phyloP scores from a whole-genome alignment of 2,888 invertebrate species.

The Catocala nupta region DNA sequence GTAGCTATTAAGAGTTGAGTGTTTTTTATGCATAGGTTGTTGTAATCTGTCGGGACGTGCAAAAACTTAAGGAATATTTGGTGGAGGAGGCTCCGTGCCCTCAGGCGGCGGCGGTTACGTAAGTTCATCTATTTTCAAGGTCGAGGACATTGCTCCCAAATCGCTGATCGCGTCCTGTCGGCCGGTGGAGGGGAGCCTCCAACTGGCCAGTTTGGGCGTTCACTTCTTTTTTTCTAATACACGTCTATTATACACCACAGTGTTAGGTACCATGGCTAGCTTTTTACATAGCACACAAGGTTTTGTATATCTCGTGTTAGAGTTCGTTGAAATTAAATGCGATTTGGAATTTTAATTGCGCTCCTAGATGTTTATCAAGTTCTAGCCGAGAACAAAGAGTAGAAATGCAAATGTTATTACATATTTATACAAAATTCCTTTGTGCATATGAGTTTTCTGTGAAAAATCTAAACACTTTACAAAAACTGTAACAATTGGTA shows the following conservation, averaged over 20 bases:
- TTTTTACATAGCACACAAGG: slow-evolving; percentile 49
- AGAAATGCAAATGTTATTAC: slow-evolving; percentile 44
- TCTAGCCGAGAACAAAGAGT: slow-evolving; percentile 38
- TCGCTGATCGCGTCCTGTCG: slow-evolving; percentile 83
- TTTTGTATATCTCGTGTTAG: slow-evolving; percentile 26
- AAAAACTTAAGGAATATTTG: slow-evolving; percentile 83
- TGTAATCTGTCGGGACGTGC: slow-evolving; percentile 74
- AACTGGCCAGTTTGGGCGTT: slow-evolving; percentile 78
- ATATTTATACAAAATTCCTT: slow-evolving; percentile 38
- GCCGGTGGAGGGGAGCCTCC: slow-evolving; percentile 68
- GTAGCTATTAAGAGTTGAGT: slow-evolving; percentile 29
- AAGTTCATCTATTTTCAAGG: slow-evolving; percentile 87
- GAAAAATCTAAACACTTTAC: slow-evolving; percentile 24
- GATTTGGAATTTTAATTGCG: slow-evolving; percentile 48
- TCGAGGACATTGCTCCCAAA: slow-evolving; percentile 87
- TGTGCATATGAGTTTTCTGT: slow-evolving; percentile 33
- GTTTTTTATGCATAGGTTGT: slow-evolving; percentile 54
- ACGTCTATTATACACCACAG: slow-evolving; percentile 55
- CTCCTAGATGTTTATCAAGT: slow-evolving; percentile 39
- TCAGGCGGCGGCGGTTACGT: slow-evolving; percentile 79
- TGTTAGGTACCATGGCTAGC: slow-evolving; percentile 44
- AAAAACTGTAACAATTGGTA: slow-evolving; percentile 44
- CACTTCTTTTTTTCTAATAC: slow-evolving; percentile 75
- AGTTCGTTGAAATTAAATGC: slow-evolving; percentile 42
- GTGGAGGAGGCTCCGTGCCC: slow-evolving; percentile 78